phyloP scores from a whole-genome alignment of 2,113 vertebrate species.

The Pelusios castaneus region DNA sequence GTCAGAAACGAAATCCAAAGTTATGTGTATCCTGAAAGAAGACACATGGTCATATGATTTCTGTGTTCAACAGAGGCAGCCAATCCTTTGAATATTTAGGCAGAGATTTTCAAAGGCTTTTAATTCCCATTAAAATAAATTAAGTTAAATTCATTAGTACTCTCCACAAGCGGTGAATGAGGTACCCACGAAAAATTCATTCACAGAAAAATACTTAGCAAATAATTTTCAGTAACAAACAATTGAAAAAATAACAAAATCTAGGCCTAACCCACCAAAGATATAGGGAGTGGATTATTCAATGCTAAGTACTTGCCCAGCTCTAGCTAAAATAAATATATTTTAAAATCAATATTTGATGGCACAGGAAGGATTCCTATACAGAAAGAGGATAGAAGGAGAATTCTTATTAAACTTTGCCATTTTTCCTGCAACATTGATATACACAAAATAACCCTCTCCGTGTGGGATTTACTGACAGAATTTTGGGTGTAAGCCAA shows the following conservation, averaged over 20 bases:
- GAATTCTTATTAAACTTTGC: constrained; percentile 45
- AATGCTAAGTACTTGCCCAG: constrained; percentile 61
- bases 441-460: background rate
- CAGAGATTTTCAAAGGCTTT: background rate
- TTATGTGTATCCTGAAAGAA: constrained; percentile 5
- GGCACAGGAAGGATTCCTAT: constrained; percentile 18
- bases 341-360: constrained; percentile 43
- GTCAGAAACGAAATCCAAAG: background rate
- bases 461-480: constrained; percentile 6
- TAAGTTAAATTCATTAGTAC: constrained; percentile 16
- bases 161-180: background rate
- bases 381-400: constrained; percentile 19
- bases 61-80: background rate
- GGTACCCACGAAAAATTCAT: constrained; percentile 15
- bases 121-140: constrained; percentile 1
- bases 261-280: constrained; percentile 55
- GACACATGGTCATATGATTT: background rate
- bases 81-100: constrained; percentile 18
- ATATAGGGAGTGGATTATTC: constrained; percentile 63
- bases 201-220: constrained; percentile 51
- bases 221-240: constrained; percentile 58
- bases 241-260: constrained; percentile 56
- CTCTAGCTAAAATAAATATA: constrained; percentile 61
- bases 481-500: constrained; percentile 26
- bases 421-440: background rate